Percentiles rank a stretch among this genome's conserved stretches.
Evolutionary conservation across 2,888 invertebrate genomes (phyloP).

Genomic region (Steinernema hermaphroditum): DNA sequence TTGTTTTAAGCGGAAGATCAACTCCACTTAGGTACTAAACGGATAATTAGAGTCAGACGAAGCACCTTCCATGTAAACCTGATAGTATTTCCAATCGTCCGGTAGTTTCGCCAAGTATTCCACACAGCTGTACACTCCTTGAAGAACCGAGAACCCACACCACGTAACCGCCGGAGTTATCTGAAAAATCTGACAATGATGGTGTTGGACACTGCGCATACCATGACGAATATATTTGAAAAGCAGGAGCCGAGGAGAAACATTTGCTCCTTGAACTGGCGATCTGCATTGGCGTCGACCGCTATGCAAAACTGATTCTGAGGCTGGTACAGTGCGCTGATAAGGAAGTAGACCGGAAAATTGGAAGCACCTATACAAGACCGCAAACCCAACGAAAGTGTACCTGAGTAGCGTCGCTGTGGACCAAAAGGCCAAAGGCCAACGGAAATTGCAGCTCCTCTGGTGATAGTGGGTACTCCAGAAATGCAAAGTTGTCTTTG

Average conservation of each 20-base stretch:
- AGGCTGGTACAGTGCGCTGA: constrained; percentile 58
- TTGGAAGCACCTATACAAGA: no score
- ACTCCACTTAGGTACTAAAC: constrained; percentile 40
- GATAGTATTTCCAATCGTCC: constrained; percentile 40
- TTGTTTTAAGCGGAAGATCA: constrained; percentile 49
- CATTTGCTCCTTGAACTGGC: constrained; percentile 44
- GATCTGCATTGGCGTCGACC: constrained; percentile 46
- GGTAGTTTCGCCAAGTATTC: constrained; percentile 13
- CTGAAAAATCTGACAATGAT: constrained; percentile 34
- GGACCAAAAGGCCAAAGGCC: constrained; percentile 38
- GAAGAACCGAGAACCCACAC: constrained; percentile 32
- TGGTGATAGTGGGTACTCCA: constrained; percentile 30
- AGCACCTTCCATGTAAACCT: constrained; percentile 25
- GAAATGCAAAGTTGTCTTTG: constrained; percentile 33
- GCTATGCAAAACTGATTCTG: constrained; percentile 60
- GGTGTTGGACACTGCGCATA: constrained; percentile 31
- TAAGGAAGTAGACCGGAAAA: constrained; percentile 49
- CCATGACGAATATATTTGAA: constrained; percentile 54
- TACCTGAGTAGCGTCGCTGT: constrained; percentile 35
- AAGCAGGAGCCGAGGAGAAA: constrained; percentile 46
- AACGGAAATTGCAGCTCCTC: constrained; percentile 42
- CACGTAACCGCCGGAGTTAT: constrained; percentile 28
- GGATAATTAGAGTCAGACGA: no score
- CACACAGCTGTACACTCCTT: constrained; percentile 35
- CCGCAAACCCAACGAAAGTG: neutral